These are phyloP conservation scores for Pemphigus obesinymphae DNA, from an alignment of 1,140 invertebrate species.

Conservation along the genomic window DNA sequence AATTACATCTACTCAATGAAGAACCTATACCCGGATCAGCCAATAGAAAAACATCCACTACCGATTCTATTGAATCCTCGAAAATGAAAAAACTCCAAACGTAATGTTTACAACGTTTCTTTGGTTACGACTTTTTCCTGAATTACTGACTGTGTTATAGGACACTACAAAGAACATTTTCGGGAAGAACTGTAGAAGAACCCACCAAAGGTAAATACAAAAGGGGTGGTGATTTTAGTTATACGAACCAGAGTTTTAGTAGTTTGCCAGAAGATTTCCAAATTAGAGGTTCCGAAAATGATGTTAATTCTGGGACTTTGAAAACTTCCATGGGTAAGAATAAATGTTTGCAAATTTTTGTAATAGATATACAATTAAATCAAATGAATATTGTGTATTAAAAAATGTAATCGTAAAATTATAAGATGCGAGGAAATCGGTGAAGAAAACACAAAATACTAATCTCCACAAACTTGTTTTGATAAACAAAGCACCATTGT, in stretches of 20 bases:
- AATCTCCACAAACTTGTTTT: conserved; percentile 54
- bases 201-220: conserved; percentile 51
- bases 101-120: not conserved
- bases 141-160: conserved; percentile 25
- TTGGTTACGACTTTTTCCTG: not conserved
- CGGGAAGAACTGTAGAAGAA: conserved; percentile 51
- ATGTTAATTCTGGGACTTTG: conserved; percentile 42
- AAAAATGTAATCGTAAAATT: not conserved
- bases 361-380: not conserved
- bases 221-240: conserved; percentile 49
- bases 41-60: conserved; percentile 47
- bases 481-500: conserved; percentile 57
- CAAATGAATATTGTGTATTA: not conserved
- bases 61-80: conserved; percentile 35
- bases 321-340: conserved; percentile 42
- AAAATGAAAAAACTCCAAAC: conserved; percentile 34
- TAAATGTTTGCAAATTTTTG: not conserved
- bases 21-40: conserved; percentile 50
- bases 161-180: conserved; percentile 54
- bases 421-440: conserved; percentile 14
- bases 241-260: conserved; percentile 58
- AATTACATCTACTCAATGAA: conserved; percentile 61
- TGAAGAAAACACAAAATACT: conserved; percentile 48
- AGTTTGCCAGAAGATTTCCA: conserved; percentile 46
- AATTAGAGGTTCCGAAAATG: conserved; percentile 46